Percentiles rank a stretch among this genome's conserved stretches.
These are phyloP conservation scores for Acleris sparsana DNA, from an alignment of 2,888 invertebrate genomes.

Conservation along the genomic window DNA sequence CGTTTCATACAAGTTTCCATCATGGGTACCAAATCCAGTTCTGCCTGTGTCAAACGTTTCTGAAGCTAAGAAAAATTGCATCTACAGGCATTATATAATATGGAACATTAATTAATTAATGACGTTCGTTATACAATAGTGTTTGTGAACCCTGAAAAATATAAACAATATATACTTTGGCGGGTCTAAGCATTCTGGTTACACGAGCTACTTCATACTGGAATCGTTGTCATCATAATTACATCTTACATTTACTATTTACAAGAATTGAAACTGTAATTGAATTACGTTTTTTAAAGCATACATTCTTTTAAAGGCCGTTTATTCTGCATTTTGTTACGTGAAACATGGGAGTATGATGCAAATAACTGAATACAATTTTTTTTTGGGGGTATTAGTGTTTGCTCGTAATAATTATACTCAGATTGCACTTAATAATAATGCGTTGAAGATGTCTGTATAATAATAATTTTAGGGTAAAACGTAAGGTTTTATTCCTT, in stretches of 20 bases:
- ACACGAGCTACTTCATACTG: constrained; percentile 58
- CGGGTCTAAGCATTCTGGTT: constrained; percentile 74
- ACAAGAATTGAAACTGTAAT: constrained; percentile 73
- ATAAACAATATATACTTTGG: constrained; percentile 77
- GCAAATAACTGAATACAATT: too few species aligned
- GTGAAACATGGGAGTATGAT: background rate
- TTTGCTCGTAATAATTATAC: too few species aligned
- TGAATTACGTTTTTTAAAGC: constrained; percentile 66
- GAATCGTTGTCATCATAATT: constrained; percentile 58
- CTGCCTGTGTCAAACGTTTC: too few species aligned
- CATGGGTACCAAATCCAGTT: too few species aligned
- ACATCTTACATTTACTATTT: constrained; percentile 66
- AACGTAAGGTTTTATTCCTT: constrained; percentile 24
- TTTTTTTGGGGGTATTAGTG: too few species aligned
- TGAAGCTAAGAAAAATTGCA: too few species aligned
- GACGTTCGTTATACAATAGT: constrained; percentile 12
- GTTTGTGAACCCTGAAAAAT: constrained; percentile 43
- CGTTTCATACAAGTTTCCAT: too few species aligned
- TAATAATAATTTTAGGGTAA: background rate
- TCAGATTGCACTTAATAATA: too few species aligned
- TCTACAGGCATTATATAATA: too few species aligned
- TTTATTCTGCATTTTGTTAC: constrained; percentile 1
- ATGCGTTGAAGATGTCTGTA: too few species aligned
- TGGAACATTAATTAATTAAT: too few species aligned
- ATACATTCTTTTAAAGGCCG: constrained; percentile 35